These are phyloP conservation scores for Denticeps clupeoides DNA, from an alignment of 2,797 vertebrate species.

Conservation along the genomic window DNA sequence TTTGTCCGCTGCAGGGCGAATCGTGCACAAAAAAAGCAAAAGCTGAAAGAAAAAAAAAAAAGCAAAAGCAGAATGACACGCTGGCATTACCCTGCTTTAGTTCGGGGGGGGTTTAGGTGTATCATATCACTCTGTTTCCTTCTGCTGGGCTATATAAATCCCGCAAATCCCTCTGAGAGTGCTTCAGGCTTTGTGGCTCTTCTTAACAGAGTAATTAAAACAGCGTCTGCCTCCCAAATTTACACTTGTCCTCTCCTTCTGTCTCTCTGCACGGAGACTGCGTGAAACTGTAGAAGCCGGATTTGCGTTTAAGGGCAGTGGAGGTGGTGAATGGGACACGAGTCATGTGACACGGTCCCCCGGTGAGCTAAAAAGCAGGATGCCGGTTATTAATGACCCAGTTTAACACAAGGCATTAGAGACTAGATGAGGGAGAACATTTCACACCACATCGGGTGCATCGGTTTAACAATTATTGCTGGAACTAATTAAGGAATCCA, in stretches of 20 bases:
- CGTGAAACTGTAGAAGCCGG: no score
- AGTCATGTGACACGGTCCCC: no score
- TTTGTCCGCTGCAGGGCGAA: no score
- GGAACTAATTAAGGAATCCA: constrained; percentile 69
- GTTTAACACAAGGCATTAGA: constrained; percentile 44
- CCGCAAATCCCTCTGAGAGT: constrained; percentile 55
- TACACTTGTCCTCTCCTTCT: constrained; percentile 34
- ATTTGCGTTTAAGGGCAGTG: no score
- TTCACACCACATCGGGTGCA: constrained; percentile 35
- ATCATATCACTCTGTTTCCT: constrained; percentile 58
- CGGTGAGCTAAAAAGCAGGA: no score
- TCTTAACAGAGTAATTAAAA: constrained; percentile 66
- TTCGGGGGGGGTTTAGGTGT: constrained; percentile 24
- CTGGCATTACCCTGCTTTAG: no score
- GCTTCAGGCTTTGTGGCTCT: constrained; percentile 42
- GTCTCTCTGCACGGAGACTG: no score
- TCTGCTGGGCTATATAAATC: constrained; percentile 60
- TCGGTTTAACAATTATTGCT: constrained; percentile 59
- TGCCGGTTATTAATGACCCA: constrained; percentile 54
- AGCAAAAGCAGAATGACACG: no score
- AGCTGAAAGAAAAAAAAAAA: no score
- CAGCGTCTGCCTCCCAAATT: constrained; percentile 49
- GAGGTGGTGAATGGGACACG: no score
- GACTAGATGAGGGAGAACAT: constrained; percentile 30
- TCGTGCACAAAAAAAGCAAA: no score